Conservation (phyloP, 64 coral and sea anemone genomes). For the Dendronephthya gigantea region DNA sequence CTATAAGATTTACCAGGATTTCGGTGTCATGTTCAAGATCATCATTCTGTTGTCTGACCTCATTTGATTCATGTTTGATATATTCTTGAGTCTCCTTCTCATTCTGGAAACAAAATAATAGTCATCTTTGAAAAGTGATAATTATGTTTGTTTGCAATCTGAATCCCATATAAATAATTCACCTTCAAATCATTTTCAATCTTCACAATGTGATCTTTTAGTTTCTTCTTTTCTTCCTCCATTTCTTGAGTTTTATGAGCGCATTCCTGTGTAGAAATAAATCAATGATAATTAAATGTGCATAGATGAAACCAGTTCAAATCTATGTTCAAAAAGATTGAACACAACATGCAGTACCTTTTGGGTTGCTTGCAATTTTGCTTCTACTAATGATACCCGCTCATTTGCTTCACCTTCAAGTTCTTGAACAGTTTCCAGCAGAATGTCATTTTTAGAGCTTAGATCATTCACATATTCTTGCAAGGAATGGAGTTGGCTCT, state of each 20-base stretch:
- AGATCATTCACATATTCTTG: constrained; percentile 82
- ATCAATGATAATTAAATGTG: too few species aligned
- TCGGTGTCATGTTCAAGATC: constrained; percentile 82
- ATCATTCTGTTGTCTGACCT: constrained; percentile 52
- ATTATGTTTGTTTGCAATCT: too few species aligned
- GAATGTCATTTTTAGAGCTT: constrained; percentile 91
- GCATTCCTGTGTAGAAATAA: constrained; percentile 6
- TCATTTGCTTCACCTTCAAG: constrained; percentile 87
- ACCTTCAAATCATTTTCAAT: constrained; percentile 51
- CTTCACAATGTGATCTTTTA: constrained; percentile 22
- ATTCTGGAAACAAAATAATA: constrained; percentile 36
- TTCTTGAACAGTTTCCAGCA: constrained; percentile 88
- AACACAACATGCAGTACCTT: neutral
- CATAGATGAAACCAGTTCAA: too few species aligned
- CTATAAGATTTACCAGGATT: constrained; percentile 65
- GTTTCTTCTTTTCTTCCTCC: constrained; percentile 26
- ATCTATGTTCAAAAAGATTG: neutral
- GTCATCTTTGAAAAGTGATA: too few species aligned
- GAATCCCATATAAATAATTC: neutral
- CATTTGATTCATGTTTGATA: constrained; percentile 54
- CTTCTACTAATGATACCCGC: constrained; percentile 71
- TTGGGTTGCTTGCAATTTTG: constrained; percentile 64
- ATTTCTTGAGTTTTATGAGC: constrained; percentile 23
- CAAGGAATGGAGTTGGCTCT: constrained; percentile 86
- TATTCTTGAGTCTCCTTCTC: constrained; percentile 57